These are phyloP conservation scores for Hoplodrina ambigua DNA, from an alignment of 2,888 invertebrate genomes.

Conservation along the genomic window DNA sequence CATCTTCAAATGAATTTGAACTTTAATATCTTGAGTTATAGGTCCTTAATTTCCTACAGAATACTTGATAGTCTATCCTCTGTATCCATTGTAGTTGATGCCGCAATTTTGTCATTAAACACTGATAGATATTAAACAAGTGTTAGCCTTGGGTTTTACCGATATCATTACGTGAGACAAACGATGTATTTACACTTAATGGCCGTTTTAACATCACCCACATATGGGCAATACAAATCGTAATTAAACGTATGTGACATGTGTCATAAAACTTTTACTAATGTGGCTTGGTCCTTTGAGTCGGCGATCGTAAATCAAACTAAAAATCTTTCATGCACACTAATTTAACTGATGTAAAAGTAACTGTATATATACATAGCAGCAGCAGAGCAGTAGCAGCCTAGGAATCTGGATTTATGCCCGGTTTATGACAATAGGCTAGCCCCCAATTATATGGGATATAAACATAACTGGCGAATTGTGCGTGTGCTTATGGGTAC, in stretches of 20 bases:
- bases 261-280: slow-evolving; percentile 10
- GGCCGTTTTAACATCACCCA: slow-evolving; percentile 12
- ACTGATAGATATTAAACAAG: background rate
- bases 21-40: background rate
- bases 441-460: no score
- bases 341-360: no score
- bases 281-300: slow-evolving; percentile 11
- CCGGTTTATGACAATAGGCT: no score
- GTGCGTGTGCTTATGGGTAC: no score
- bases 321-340: background rate
- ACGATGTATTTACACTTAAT: slow-evolving; percentile 22
- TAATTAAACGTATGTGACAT: background rate
- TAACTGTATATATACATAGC: no score
- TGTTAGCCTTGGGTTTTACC: slow-evolving; percentile 10
- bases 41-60: background rate
- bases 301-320: slow-evolving; percentile 11
- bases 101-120: background rate
- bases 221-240: slow-evolving; percentile 19
- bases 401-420: no score
- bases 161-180: slow-evolving; percentile 11
- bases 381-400: no score
- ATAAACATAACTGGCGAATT: no score
- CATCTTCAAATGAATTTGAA: background rate
- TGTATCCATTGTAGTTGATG: background rate
- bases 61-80: background rate